Evolutionary conservation across 2,797 vertebrate species (phyloP).

Genomic region (Pseudochromis fuscus): DNA sequence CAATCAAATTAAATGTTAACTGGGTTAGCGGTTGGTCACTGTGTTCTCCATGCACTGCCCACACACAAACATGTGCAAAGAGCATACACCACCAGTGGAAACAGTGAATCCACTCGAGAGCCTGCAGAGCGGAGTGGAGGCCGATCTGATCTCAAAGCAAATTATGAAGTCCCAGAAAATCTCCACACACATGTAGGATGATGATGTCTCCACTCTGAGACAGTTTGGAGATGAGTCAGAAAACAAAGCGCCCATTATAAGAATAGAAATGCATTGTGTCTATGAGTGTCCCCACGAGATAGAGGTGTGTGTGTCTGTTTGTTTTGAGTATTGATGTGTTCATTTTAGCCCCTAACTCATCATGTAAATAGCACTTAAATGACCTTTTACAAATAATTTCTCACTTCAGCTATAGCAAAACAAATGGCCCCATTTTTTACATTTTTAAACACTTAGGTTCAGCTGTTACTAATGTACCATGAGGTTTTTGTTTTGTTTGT

Average conservation of each 20-base stretch:
- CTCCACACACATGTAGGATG: no score
- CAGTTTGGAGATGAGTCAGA: no score
- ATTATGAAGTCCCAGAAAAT: no score
- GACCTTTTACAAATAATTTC: background rate
- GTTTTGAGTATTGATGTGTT: background rate
- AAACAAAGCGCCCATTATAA: no score
- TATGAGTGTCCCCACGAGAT: no score
- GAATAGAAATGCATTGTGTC: no score
- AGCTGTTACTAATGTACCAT: slow-evolving; percentile 16
- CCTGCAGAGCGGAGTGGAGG: no score
- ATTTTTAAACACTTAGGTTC: background rate
- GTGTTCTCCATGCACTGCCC: slow-evolving; percentile 4
- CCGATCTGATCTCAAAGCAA: no score
- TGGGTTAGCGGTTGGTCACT: slow-evolving; percentile 7
- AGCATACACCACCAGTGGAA: no score
- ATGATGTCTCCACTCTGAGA: no score
- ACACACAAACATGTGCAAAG: background rate
- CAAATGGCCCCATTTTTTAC: background rate
- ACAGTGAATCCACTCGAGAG: background rate
- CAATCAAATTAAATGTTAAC: slow-evolving; percentile 34
- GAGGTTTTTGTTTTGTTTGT: no score
- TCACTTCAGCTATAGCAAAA: background rate
- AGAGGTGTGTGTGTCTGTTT: no score
- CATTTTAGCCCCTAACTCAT: background rate
- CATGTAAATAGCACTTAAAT: background rate